These are phyloP conservation scores for Prorops nasuta DNA, from an alignment of 1,140 invertebrate genomes.

Conservation along the genomic window DNA sequence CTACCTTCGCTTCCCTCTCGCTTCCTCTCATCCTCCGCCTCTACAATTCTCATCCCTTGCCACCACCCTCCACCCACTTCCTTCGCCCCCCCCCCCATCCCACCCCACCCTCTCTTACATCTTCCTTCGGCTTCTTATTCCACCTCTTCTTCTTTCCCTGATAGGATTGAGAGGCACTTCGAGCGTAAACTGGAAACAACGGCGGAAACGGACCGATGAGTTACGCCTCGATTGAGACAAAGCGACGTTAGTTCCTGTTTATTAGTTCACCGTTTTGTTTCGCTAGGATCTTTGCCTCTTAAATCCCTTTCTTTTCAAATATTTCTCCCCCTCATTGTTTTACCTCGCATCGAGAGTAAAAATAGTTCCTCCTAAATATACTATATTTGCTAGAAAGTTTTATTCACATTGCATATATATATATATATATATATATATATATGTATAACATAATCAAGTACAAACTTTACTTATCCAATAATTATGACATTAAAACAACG, in stretches of 20 bases:
- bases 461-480: no score
- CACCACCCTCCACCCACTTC: no score
- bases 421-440: no score
- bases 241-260: conserved; percentile 44
- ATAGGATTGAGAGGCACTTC: conserved; percentile 51
- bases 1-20: not conserved
- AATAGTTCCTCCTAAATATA: no score
- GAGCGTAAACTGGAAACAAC: conserved; percentile 54
- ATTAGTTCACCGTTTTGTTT: conserved; percentile 42
- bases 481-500: no score
- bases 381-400: no score
- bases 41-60: no score
- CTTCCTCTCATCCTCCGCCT: not conserved
- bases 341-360: not conserved
- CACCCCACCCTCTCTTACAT: conserved; percentile 8
- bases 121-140: conserved; percentile 9
- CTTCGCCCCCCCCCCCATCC: conserved; percentile 3
- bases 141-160: conserved; percentile 32
- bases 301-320: conserved; percentile 20
- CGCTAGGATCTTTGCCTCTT: not conserved
- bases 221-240: conserved; percentile 51
- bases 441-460: no score
- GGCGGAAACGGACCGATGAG: conserved; percentile 46
- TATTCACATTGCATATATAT: no score
- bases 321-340: no score